Evolutionary conservation across 2,113 vertebrate genomes (phyloP), one percentile per base, ranked within the genome.

Genomic region (Ceuthmochares aereus): DNA sequence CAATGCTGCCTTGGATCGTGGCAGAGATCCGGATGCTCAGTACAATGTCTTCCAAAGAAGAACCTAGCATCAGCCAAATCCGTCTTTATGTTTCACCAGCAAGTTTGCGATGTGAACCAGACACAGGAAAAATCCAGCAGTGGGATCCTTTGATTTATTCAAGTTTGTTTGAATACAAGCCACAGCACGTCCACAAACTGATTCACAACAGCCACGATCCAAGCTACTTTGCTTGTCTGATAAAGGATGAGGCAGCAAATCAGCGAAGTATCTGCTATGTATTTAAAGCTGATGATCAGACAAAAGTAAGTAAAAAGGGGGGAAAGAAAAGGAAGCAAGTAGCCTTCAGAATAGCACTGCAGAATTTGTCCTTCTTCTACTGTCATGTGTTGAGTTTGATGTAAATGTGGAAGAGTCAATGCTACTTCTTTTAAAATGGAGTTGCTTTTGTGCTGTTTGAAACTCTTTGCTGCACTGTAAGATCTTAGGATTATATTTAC

Each of bases 1-100:
- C 99, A 67, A 99, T 99, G 98, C 98, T 99, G 74, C 99, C 99
- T 4, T 99, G 99, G 99, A 98, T 99, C 60, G 99, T 99, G 96
- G 98, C 99, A 0, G 99, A 99, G 97, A 99, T 99, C 72, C 97
- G 98, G 43, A 97, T 91, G 60, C 96, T 97, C 40, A 97, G 97
- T 60, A 43, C 68, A 30, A 96, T 93, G 90, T 84, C 96, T 72
- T 90, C 92, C 96, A 95, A 87, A 81, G 97, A 94, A 74, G 92
- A 84, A 6, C 77, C 77, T 10, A 62, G 17, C 0, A 0, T 27
- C 91, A 96, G 55, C 60, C 95, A 93, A 36, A 97, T 99, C 72
- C 95, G 97, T 42, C 98, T 99, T 9, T 96, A 96, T 37, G 97
- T 99, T 74, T 99, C 99, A 0, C 97, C 98, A 22, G 97, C 96